Evolutionary conservation across 2,113 vertebrate genomes (phyloP), one percentile per base, ranked within the genome.

Genomic region (Mohoua ochrocephala): DNA sequence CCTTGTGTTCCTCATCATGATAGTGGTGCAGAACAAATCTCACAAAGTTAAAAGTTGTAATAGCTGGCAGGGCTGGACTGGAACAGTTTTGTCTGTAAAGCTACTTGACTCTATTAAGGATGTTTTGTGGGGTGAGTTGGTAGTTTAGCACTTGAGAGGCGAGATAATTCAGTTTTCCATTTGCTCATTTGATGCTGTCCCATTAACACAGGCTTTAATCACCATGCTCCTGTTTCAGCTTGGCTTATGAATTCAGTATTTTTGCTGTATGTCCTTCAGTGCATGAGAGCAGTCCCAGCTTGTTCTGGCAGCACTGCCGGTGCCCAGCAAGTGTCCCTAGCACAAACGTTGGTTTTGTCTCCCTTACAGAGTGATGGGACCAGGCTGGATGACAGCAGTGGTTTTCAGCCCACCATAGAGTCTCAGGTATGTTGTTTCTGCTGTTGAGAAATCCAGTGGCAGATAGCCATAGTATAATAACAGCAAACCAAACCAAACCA

Each of bases 401-500:
- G 45, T 33, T 42, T 49, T 42, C 95, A 84, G 69, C 92, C 74
- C 60, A 69, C 77, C 3, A 4, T 96, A 53, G 97, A 98, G 61
- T 91, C 96, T 61, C 97, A 98, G 98, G 98, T 98, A 94, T 3
- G 64, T 78, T 56, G 13, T 37, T 61, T 30, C 69, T 74, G 39
- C 76, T 69, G 11, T 8, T 54, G 52, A 28, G 37, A 88, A 70
- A n/a, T 60, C n/a, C 68, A 35, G 3, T 22, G 41, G 47, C 37
- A 82, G 73, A 57, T 9, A 64, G 33, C 23, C 20, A 2, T 8
- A 21, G 57, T 45, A 5, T 33, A 61, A 87, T 56, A 63, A 87
- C 5, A 53, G 16, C n/a, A 89, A 92, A 77, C 1, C 60, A 77
- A 75, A 68, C 15, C 33, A 75, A 59, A n/a, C 27, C 41, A 56